Base-by-base conservation (phyloP, 2,797 vertebrate species). In the Anguilla obscura region DNA sequence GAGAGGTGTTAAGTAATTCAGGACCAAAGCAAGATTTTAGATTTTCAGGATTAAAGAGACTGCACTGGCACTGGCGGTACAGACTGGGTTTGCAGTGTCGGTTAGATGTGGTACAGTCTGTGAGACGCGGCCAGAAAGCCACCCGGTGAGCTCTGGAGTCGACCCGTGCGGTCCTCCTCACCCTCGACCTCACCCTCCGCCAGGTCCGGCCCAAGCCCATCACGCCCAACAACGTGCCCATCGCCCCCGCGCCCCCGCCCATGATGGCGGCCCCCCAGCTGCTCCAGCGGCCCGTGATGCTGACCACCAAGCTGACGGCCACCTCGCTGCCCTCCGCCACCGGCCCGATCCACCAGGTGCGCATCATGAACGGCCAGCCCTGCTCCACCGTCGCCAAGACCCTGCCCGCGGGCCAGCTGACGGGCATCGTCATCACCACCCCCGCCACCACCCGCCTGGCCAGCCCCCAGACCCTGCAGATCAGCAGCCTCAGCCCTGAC, bases 231-330 rank as follows among this genome's bases (percentile, higher is more conserved):
- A 99, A 99, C 90, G 96, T 99, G 93, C 97, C 98, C 93, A 99
- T 99, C 71, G 98, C 98, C 88, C 98, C 98, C 45, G 98, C 98
- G 56, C 98, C 98, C 85, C 98, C 98, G 5, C 98, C 98, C 76
- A 99, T 99, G 98, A 98, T 99, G 96, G 98, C 98, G 48, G 98
- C 98, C 90, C 98, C 98, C 89, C 98, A 99, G 90, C 96, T 99
- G 92, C 97, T 99, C 88, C 98, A 99, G 96, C 95, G 98, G 89
- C 98, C 98, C 3, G 97, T 99, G 93, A 98, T 99, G 98, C 90
- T 99, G 93, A 97, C 98, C 86, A 97, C 98, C 86, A 99, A 99
- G 93, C 95, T 99, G 93, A 96, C 97, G 1, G 93, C 97, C 88
- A 95, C 97, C 4, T 96, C 98, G 89, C 95, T 98, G 93, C 94